A percentile compares a stretch with the other conserved stretches of the same genome.
Conservation (phyloP, 1,140 invertebrate genomes). For the Thaumatotibia leucotreta region DNA sequence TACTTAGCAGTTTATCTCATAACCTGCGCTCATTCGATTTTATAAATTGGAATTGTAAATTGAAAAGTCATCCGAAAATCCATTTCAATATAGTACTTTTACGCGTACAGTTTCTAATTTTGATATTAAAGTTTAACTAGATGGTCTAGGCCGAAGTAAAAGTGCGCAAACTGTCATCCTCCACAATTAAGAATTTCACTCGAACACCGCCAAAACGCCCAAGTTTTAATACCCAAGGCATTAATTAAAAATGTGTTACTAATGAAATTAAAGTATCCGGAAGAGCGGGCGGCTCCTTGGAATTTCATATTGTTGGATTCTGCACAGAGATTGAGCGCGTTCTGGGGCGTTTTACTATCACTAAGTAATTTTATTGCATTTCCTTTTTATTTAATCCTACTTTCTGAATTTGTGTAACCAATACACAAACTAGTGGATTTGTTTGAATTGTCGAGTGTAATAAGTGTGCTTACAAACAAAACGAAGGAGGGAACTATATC, state of each 20-base stretch:
- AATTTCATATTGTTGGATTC: slow-evolving; percentile 35
- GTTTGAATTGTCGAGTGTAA: too few relatives aligned
- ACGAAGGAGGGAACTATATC: too few relatives aligned
- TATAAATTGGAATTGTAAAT: too few relatives aligned
- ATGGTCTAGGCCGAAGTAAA: not conserved
- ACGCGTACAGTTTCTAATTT: too few relatives aligned
- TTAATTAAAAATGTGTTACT: slow-evolving; percentile 42
- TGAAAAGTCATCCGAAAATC: too few relatives aligned
- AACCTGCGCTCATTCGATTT: too few relatives aligned
- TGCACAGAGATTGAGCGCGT: slow-evolving; percentile 20
- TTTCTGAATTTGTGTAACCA: too few relatives aligned
- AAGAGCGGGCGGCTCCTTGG: slow-evolving; percentile 19
- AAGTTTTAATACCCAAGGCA: slow-evolving; percentile 32
- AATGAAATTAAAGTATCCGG: slow-evolving; percentile 33
- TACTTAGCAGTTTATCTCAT: too few relatives aligned
- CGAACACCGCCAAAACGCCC: slow-evolving; percentile 24
- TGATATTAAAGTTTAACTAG: not conserved
- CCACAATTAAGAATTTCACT: slow-evolving; percentile 28
- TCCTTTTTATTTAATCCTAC: not conserved
- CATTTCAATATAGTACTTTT: too few relatives aligned
- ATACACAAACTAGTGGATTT: too few relatives aligned
- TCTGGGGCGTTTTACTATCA: not conserved
- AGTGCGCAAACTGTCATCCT: slow-evolving; percentile 17
- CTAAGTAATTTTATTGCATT: not conserved
- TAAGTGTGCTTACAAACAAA: too few relatives aligned